These are phyloP conservation scores for Athalia cordata DNA, from an alignment of 2,888 invertebrate species.

Conservation along the genomic window DNA sequence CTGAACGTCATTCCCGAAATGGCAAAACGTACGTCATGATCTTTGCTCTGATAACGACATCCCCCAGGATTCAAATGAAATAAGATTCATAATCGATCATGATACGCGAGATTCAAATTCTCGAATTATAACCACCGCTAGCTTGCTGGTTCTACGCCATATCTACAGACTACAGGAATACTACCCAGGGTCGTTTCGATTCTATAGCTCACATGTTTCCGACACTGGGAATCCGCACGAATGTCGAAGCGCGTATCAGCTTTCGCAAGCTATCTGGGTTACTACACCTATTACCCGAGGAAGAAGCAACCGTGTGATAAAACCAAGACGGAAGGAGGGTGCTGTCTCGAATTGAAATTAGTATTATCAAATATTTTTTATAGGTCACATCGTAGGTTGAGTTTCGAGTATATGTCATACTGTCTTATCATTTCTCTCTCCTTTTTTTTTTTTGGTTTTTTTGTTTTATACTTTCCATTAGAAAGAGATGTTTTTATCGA, in stretches of 20 bases:
- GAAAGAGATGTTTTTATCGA: slow-evolving; percentile 9
- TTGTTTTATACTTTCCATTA: neutral
- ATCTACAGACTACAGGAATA: neutral
- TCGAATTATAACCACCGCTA: neutral
- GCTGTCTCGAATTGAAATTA: neutral
- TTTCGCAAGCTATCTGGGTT: slow-evolving; percentile 37
- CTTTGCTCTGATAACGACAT: neutral
- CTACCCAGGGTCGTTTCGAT: neutral
- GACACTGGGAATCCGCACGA: slow-evolving; percentile 41
- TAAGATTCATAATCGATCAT: neutral
- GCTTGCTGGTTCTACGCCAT: neutral
- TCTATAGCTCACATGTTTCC: neutral
- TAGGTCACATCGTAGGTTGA: neutral
- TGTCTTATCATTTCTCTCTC: neutral
- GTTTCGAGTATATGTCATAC: neutral
- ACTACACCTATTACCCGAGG: neutral
- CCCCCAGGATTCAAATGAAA: neutral
- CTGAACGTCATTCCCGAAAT: no score
- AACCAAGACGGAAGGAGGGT: neutral
- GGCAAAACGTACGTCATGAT: neutral
- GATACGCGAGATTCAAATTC: slow-evolving; percentile 14
- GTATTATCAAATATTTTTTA: neutral
- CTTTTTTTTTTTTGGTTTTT: neutral
- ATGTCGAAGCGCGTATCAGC: slow-evolving; percentile 40
- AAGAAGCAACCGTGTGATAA: slow-evolving; percentile 13